Evolutionary conservation across 92 coral and sea anemone species (phyloP).

Genomic region (Siderastrea siderea): DNA sequence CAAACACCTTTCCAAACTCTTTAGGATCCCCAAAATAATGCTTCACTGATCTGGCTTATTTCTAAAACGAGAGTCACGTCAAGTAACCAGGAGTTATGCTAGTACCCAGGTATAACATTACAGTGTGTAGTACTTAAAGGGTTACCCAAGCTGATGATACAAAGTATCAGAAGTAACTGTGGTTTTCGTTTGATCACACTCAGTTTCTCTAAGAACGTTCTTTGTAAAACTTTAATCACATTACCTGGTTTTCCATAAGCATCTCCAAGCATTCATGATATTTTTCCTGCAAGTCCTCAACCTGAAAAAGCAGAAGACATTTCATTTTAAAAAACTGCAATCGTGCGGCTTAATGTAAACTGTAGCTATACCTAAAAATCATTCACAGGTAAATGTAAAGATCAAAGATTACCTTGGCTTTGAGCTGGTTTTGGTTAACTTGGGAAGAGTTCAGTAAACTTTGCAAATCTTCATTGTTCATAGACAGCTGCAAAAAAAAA

Average conservation of each 20-base stretch:
- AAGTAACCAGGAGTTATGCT: too few relatives aligned
- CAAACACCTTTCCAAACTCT: too few relatives aligned
- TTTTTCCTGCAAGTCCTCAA: constrained; percentile 88
- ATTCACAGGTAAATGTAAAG: neutral
- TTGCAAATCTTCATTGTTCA: constrained; percentile 85
- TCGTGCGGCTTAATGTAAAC: too few relatives aligned
- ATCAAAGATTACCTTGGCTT: constrained; percentile 70
- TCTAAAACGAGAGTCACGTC: too few relatives aligned
- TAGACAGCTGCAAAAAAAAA: constrained; percentile 56
- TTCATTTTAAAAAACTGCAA: neutral
- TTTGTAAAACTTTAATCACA: neutral
- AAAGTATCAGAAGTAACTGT: too few relatives aligned
- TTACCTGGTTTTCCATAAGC: constrained; percentile 92
- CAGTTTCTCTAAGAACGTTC: neutral
- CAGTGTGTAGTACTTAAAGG: too few relatives aligned
- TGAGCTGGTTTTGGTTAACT: constrained; percentile 70
- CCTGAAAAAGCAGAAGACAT: constrained; percentile 53
- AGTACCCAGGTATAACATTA: too few relatives aligned
- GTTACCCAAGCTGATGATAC: too few relatives aligned
- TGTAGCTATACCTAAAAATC: neutral
- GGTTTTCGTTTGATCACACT: neutral
- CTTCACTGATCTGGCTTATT: too few relatives aligned
- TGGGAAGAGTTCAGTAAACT: constrained; percentile 76
- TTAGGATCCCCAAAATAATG: too few relatives aligned
- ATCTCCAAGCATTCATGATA: constrained; percentile 97